Evolutionary conservation across 2,888 invertebrate genomes (phyloP), one percentile per base, ranked within the genome.

Genomic region (Busseola fusca): DNA sequence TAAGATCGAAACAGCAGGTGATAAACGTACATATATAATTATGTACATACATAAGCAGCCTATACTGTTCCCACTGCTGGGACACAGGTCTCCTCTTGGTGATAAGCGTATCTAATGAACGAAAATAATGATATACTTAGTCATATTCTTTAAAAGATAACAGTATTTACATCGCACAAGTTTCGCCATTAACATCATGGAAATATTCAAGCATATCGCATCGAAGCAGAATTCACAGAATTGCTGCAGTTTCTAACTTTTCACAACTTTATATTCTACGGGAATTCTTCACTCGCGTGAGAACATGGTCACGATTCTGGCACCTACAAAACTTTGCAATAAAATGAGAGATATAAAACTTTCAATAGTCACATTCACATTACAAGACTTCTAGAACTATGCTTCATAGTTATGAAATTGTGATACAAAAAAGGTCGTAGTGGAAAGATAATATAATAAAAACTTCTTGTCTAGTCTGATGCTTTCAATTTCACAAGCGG

Each of bases 231-330:
- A 71, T 68, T 68, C 45, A 65, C n/a, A 52, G 76, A 80, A 75
- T 69, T 70, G 72, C 76, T 58, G 65, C 69, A 80, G 68, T 80
- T 75, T 42, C 10, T 10, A 70, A 75, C 72, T 74, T 72, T 63
- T 60, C 58, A 64, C 27, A 69, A 71, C 64, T 74, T 75, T 69
- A 71, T 57, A 80, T 83, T 69, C 72, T 27, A 42, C 27, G 52
- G n/a, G 54, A 79, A 70, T 63, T 59, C 69, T 72, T 59, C 54
- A 68, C 63, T 76, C 48, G 68, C 69, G 63, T 72, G 71, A 63
- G 80, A 80, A 83, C 65, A 72, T 74, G 16, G 64, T 42, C 80
- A 67, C 69, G 72, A 65, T 66, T 77, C 48, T 60, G 42, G 66
- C 65, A 77, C n/a, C 60, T 25, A 68, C 48, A 14, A 57, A 81